Evolutionary conservation across 2,113 vertebrate species (phyloP), one percentile per base, ranked within the genome.

Genomic region (Albula goreensis): DNA sequence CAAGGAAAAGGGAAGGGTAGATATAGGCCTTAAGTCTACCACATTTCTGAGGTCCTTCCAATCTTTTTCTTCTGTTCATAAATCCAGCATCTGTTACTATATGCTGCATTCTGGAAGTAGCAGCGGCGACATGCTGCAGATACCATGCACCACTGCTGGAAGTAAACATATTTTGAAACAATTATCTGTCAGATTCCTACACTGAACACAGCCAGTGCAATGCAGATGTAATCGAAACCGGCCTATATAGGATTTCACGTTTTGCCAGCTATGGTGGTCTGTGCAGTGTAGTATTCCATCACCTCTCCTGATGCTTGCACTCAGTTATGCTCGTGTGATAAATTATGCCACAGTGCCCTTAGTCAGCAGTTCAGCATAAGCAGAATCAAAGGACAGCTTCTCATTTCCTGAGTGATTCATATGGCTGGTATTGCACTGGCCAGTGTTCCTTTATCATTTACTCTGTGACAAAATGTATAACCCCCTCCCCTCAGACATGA

Each of bases 381-480:
- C 93, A 93, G 94, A 93, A 94, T 91, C 94, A 95, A 92, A 95
- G 95, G 94, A 95, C 94, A 93, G 92, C 92, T 89, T 89, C 93
- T 95, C 94, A 95, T 96, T 96, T 95, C 93, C 94, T 95, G 93
- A 96, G 94, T 95, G 94, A 96, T 95, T 94, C 93, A 94, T 94
- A 93, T 93, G 93, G 92, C 93, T 92, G 93, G 91, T 92, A 88
- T 92, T 93, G 94, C 93, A 94, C 93, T 95, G 92, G 90, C 89
- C 92, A 88, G 83, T 83, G 90, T 74, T 92, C 89, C 90, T 89
- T 93, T 48, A 57, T 83, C 31, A 41, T 93, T 77, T 92, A 80
- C 90, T 78, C 80, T 79, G 90, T 87, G 88, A 92, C 87, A 89
- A 88, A 92, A 91, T 81, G 89, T 90, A 92, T 82, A 88, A 78